These are phyloP conservation scores for Hippoglossus stenolepis DNA, from an alignment of 2,113 vertebrate species.

Conservation along the genomic window DNA sequence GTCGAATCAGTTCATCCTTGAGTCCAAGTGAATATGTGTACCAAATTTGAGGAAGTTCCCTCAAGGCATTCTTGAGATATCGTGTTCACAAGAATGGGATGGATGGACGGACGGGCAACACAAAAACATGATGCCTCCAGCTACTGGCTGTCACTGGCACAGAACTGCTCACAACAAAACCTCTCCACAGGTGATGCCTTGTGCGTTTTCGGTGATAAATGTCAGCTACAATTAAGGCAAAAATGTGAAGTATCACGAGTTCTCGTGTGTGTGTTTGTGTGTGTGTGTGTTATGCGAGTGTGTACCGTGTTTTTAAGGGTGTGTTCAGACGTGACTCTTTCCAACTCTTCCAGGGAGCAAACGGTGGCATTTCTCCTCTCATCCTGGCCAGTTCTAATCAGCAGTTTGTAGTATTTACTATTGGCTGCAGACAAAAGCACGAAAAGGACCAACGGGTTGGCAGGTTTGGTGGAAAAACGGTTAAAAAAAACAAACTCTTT, in stretches of 20 bases:
- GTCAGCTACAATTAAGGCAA: background rate
- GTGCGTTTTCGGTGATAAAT: background rate
- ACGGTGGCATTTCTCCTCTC: conserved; percentile 74
- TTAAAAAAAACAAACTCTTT: background rate
- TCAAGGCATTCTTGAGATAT: too few relatives aligned
- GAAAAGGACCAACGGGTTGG: background rate
- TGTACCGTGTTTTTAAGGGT: conserved; percentile 90
- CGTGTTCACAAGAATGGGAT: too few relatives aligned
- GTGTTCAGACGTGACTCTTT: conserved; percentile 86
- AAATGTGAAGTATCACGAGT: background rate
- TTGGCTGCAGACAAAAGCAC: conserved; percentile 82
- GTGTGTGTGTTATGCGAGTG: background rate
- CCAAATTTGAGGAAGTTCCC: too few relatives aligned
- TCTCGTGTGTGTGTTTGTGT: background rate
- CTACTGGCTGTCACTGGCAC: too few relatives aligned
- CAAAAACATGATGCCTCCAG: too few relatives aligned
- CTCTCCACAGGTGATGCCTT: background rate
- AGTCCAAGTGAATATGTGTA: too few relatives aligned
- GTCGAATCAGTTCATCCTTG: too few relatives aligned
- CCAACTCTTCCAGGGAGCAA: conserved; percentile 86
- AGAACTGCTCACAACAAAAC: background rate
- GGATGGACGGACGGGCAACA: too few relatives aligned
- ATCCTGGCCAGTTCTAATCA: conserved; percentile 80
- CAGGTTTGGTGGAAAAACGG: background rate
- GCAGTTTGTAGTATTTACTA: conserved; percentile 88